Conservation (phyloP, 2,797 vertebrate genomes). For the Sciurus carolinensis region DNA sequence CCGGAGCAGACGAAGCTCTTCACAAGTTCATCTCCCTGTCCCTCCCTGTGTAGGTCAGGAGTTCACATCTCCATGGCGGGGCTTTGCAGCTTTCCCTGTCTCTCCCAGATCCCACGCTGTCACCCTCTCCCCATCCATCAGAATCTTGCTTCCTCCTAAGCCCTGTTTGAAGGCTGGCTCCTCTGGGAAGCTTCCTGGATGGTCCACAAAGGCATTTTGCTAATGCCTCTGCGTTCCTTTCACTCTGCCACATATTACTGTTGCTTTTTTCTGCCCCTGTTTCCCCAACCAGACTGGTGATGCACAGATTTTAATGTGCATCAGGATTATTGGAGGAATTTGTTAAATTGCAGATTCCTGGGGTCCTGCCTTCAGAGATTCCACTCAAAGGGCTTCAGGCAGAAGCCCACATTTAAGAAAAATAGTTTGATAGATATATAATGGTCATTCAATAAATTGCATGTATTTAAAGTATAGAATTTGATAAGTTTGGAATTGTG, state of each 20-base stretch:
- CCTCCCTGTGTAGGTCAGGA: neutral
- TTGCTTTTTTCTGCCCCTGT: neutral
- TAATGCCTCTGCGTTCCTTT: neutral
- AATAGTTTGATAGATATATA: neutral
- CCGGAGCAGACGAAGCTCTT: neutral
- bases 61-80: neutral
- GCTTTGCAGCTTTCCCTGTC: neutral
- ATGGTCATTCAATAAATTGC: neutral
- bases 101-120: no score
- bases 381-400: neutral
- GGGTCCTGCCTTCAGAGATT: neutral
- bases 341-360: neutral
- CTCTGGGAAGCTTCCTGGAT: neutral
- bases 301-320: neutral
- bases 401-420: neutral
- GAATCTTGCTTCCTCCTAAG: neutral
- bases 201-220: neutral
- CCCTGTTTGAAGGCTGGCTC: no score
- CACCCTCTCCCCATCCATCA: accelerated
- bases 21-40: accelerated
- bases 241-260: neutral
- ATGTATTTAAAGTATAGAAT: neutral
- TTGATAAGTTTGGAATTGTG: neutral
- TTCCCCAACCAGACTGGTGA: neutral
- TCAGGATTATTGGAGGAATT: neutral